phyloP scores from a whole-genome alignment of 2,888 invertebrate genomes.

The Drosophila peninsularis region DNA sequence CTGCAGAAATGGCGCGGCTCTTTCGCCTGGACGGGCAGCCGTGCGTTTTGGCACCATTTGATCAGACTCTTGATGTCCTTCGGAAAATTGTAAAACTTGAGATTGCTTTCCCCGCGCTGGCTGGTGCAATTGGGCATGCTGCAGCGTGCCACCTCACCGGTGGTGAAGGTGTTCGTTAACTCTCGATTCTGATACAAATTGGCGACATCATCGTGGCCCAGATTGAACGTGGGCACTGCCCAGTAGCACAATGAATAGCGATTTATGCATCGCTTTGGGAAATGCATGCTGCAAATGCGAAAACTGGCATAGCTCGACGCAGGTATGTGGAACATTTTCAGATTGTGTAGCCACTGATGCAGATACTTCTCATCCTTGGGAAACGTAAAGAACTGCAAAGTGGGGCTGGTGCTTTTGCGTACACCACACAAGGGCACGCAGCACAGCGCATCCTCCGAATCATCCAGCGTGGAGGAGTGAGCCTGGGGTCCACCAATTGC shows the following conservation, averaged over 20 bases:
- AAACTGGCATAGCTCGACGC: slow-evolving; percentile 68
- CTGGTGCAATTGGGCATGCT: slow-evolving; percentile 82
- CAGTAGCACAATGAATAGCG: slow-evolving; percentile 82
- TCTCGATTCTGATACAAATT: slow-evolving; percentile 82
- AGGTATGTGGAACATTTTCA: slow-evolving; percentile 79
- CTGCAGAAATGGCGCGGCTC: slow-evolving; percentile 82
- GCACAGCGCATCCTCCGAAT: slow-evolving; percentile 77
- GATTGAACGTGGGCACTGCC: slow-evolving; percentile 82
- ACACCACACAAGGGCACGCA: slow-evolving; percentile 81
- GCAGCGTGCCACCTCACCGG: slow-evolving; percentile 81
- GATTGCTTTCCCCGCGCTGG: slow-evolving; percentile 80
- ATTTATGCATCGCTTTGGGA: slow-evolving; percentile 82
- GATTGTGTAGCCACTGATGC: slow-evolving; percentile 81
- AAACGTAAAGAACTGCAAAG: slow-evolving; percentile 81
- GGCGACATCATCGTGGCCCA: slow-evolving; percentile 82
- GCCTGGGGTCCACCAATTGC: slow-evolving; percentile 66
- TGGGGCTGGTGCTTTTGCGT: slow-evolving; percentile 78
- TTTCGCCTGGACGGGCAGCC: slow-evolving; percentile 79
- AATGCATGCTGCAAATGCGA: slow-evolving; percentile 82
- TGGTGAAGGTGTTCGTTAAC: slow-evolving; percentile 79
- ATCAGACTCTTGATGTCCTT: slow-evolving; percentile 80
- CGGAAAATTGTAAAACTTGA: slow-evolving; percentile 82
- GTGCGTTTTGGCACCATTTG: slow-evolving; percentile 82
- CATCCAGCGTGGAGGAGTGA: slow-evolving; percentile 73
- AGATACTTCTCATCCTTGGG: slow-evolving; percentile 81